These are phyloP conservation scores for Epirrhoe alternata DNA, from an alignment of 2,888 invertebrate genomes.

Conservation along the genomic window DNA sequence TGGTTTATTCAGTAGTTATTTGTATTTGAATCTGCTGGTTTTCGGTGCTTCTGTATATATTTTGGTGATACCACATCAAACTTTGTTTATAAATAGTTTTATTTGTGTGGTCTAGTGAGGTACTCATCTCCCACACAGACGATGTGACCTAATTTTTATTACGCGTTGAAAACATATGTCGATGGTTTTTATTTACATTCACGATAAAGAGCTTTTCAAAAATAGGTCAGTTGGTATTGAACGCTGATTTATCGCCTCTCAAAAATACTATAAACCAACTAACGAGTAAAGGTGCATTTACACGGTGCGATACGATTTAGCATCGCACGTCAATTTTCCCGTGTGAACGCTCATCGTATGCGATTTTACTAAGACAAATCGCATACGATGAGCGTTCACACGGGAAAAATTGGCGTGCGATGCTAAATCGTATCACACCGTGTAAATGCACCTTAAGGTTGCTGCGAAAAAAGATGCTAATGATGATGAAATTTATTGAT, in stretches of 20 bases:
- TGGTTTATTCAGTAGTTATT: neutral
- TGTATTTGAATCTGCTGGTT: no score
- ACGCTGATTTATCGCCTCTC: conserved; percentile 13
- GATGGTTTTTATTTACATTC: conserved; percentile 36
- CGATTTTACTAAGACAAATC: no score
- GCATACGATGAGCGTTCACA: no score
- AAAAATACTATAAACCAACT: neutral
- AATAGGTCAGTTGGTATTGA: conserved; percentile 36
- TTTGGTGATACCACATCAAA: conserved; percentile 17
- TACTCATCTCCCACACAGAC: conserved; percentile 60
- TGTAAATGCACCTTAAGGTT: no score
- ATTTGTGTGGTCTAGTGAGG: conserved; percentile 47
- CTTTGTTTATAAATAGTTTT: conserved; percentile 40
- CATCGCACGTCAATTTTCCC: no score
- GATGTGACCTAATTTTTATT: conserved; percentile 66
- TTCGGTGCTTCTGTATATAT: neutral
- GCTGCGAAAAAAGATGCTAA: no score
- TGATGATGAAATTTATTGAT: no score
- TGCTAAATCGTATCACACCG: no score
- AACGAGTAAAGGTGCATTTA: no score
- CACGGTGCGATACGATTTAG: no score
- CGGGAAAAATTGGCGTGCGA: no score
- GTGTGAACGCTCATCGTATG: no score
- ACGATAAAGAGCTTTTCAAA: conserved; percentile 32
- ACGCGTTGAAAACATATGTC: conserved; percentile 64